phyloP scores from a whole-genome alignment of 1,140 invertebrate genomes.

The Psix sp. region DNA sequence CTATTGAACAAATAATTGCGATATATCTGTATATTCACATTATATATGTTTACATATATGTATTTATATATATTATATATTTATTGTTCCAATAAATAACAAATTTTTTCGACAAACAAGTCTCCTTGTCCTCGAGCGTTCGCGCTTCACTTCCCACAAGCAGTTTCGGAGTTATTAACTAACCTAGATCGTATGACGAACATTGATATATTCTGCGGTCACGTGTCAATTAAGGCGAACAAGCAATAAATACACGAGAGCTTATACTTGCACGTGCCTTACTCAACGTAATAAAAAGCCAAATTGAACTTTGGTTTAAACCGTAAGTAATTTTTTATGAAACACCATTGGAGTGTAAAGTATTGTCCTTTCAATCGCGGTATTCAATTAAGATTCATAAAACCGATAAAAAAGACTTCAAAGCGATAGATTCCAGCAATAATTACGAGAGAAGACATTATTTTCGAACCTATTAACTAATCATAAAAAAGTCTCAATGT shows the following conservation, averaged over 20 bases:
- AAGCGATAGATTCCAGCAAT: too few relatives aligned
- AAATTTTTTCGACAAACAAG: slow-evolving; percentile 6
- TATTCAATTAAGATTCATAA: not conserved
- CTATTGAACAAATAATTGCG: too few relatives aligned
- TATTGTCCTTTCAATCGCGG: not conserved
- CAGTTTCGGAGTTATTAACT: slow-evolving; percentile 44
- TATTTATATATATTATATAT: too few relatives aligned
- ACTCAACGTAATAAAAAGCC: slow-evolving; percentile 44
- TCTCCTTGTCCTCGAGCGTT: slow-evolving; percentile 18
- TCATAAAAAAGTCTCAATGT: not conserved
- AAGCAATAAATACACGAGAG: slow-evolving; percentile 51
- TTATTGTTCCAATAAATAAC: slow-evolving; percentile 6
- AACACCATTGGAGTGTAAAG: not conserved
- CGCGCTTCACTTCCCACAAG: slow-evolving; percentile 40
- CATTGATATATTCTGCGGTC: slow-evolving; percentile 56
- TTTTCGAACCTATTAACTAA: too few relatives aligned
- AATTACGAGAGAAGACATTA: too few relatives aligned
- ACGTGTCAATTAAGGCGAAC: slow-evolving; percentile 61
- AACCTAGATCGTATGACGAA: slow-evolving; percentile 52
- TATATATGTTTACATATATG: too few relatives aligned
- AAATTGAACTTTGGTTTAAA: slow-evolving; percentile 12
- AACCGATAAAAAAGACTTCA: not conserved
- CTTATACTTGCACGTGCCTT: slow-evolving; percentile 44
- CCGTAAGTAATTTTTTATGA: slow-evolving; percentile 30
- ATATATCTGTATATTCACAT: too few relatives aligned